These are phyloP conservation scores for Dasypolia templi DNA, from an alignment of 2,888 invertebrate genomes.

Conservation along the genomic window DNA sequence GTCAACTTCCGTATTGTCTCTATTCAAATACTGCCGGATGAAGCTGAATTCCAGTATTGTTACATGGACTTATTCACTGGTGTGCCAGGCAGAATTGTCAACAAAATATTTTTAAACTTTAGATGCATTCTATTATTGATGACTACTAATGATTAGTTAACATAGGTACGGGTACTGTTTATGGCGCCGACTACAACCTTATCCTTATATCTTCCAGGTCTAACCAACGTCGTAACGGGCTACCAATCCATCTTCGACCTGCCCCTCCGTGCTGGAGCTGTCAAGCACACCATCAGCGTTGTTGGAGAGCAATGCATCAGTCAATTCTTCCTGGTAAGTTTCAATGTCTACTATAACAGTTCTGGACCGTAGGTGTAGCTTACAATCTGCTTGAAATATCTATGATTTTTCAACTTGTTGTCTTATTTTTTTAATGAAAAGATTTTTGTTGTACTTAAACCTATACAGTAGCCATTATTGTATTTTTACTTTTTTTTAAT, in stretches of 20 bases:
- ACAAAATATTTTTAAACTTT: neutral
- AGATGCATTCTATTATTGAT: neutral
- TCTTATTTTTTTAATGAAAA: neutral
- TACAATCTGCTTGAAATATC: neutral
- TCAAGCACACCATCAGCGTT: conserved; percentile 93
- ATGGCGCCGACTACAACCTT: neutral
- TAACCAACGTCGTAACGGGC: conserved; percentile 91
- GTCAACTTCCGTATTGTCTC: too few relatives aligned
- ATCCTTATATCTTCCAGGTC: conserved; percentile 70
- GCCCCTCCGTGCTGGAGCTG: conserved; percentile 94
- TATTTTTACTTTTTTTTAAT: too few relatives aligned
- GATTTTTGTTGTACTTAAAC: neutral
- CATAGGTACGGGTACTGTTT: too few relatives aligned
- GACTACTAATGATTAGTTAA: neutral
- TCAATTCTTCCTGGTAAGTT: conserved; percentile 89
- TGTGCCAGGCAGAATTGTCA: too few relatives aligned
- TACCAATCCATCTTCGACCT: conserved; percentile 92
- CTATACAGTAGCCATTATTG: too few relatives aligned
- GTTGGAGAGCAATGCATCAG: conserved; percentile 91
- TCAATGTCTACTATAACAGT: neutral
- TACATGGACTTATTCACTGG: neutral
- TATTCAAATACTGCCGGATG: neutral
- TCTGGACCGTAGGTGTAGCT: neutral
- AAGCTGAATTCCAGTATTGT: neutral
- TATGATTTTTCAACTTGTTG: neutral